A percentile compares a stretch with the other conserved stretches of the same genome.
Conservation (phyloP, 2,888 invertebrate genomes). For the Dynastes maya region DNA sequence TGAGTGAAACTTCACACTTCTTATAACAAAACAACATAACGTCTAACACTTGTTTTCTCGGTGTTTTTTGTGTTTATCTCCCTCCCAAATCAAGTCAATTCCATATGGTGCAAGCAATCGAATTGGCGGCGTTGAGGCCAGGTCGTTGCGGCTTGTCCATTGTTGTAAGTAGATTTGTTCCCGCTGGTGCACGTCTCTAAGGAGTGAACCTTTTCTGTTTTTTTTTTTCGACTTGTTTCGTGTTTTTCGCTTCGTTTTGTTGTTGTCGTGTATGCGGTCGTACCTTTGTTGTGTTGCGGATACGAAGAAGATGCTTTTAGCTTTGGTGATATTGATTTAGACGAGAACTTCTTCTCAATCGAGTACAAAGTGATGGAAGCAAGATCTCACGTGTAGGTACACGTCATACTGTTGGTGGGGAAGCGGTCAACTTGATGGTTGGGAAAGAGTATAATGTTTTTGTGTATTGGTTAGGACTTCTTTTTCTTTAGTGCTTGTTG, state of each 20-base stretch:
- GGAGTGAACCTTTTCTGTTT: neutral
- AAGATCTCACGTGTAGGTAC: neutral
- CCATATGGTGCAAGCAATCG: constrained; percentile 89
- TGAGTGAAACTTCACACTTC: neutral
- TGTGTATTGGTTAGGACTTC: too few species aligned
- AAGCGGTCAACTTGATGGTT: neutral
- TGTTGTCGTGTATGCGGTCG: neutral
- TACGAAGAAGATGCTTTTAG: constrained; percentile 38
- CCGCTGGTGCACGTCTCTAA: neutral
- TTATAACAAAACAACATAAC: neutral
- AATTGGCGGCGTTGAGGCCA: constrained; percentile 86
- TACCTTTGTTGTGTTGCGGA: neutral
- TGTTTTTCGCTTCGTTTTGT: neutral
- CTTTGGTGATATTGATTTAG: constrained; percentile 44
- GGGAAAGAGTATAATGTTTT: too few species aligned
- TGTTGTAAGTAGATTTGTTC: constrained; percentile 78
- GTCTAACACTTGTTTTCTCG: too few species aligned
- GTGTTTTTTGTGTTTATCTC: neutral
- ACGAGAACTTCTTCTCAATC: constrained; percentile 34
- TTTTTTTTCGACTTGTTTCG: neutral
- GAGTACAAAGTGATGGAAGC: constrained; percentile 16
- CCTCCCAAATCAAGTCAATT: constrained; percentile 16
- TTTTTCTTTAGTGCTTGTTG: too few species aligned
- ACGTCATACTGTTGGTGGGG: neutral
- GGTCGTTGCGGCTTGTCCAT: constrained; percentile 84